Conservation (phyloP, 2,888 invertebrate species). For the Electrophaes corylata region DNA sequence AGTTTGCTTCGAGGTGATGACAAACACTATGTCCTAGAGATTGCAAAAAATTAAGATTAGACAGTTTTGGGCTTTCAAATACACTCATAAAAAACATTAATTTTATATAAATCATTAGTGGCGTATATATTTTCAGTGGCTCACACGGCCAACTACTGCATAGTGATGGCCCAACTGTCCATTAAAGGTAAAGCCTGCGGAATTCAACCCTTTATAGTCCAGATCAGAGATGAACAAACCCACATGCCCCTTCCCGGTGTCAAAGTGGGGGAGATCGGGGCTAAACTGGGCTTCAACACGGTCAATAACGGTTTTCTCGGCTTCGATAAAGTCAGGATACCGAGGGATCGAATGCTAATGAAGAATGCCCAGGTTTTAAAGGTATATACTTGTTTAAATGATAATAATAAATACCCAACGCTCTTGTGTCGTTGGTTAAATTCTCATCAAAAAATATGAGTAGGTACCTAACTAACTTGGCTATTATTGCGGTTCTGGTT, state of each 20-base stretch:
- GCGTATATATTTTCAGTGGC: slow-evolving; percentile 88
- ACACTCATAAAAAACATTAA: too few species aligned
- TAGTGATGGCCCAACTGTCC: slow-evolving; percentile 96
- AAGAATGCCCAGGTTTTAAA: slow-evolving; percentile 92
- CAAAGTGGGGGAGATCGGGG: slow-evolving; percentile 96
- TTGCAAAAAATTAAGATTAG: too few species aligned
- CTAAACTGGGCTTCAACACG: slow-evolving; percentile 94
- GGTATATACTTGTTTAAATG: too few species aligned
- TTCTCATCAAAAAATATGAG: too few species aligned
- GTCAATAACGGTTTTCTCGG: slow-evolving; percentile 97
- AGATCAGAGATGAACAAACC: slow-evolving; percentile 94
- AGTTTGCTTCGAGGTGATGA: too few species aligned
- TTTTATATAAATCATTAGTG: too few species aligned
- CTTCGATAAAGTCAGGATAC: slow-evolving; percentile 93
- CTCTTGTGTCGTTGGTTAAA: too few species aligned
- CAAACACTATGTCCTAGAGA: too few species aligned
- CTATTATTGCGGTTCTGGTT: too few species aligned
- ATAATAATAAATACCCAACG: neutral
- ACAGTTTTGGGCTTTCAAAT: too few species aligned
- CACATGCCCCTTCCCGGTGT: slow-evolving; percentile 94
- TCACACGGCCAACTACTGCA: slow-evolving; percentile 94
- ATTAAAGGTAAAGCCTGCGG: slow-evolving; percentile 92
- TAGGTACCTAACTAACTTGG: too few species aligned
- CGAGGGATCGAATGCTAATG: slow-evolving; percentile 95
- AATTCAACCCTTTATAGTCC: slow-evolving; percentile 96